Conservation (phyloP, 2,113 vertebrate species). For the Dicrurus megarhynchus region DNA sequence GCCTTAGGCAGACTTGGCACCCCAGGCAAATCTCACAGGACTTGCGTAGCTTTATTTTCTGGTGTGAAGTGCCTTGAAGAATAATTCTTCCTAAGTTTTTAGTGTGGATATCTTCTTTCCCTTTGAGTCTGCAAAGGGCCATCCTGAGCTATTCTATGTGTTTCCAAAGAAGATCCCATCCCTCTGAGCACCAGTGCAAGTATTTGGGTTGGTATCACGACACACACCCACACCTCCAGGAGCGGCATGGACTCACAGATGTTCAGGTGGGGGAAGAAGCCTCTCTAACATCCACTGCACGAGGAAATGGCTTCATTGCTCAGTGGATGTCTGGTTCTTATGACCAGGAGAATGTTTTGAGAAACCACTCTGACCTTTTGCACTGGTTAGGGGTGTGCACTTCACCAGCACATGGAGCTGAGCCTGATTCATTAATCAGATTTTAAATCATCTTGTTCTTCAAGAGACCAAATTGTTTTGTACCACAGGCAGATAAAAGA, state of each 20-base stretch:
- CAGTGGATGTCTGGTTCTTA: not conserved
- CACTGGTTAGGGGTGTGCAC: not conserved
- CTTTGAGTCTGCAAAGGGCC: not conserved
- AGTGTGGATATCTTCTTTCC: not conserved
- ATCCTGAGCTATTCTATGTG: not conserved
- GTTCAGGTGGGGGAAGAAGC: not conserved
- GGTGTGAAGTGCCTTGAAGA: not conserved
- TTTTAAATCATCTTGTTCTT: not conserved
- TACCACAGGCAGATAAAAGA: not conserved
- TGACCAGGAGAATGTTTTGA: not conserved
- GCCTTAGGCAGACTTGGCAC: not conserved
- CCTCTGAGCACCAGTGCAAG: not conserved
- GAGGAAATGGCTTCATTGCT: not conserved
- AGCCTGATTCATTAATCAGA: not conserved
- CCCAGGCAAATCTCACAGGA: not conserved
- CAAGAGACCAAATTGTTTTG: not conserved
- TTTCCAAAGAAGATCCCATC: not conserved
- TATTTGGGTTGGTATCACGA: not conserved
- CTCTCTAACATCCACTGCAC: not conserved
- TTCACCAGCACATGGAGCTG: not conserved
- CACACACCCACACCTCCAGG: rapidly evolving
- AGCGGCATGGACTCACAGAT: not conserved
- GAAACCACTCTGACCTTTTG: not conserved
- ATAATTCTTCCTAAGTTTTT: not conserved
- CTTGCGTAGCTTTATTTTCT: not conserved